These are phyloP conservation scores for Esox lucius DNA, from an alignment of 2,797 vertebrate genomes.

Conservation along the genomic window DNA sequence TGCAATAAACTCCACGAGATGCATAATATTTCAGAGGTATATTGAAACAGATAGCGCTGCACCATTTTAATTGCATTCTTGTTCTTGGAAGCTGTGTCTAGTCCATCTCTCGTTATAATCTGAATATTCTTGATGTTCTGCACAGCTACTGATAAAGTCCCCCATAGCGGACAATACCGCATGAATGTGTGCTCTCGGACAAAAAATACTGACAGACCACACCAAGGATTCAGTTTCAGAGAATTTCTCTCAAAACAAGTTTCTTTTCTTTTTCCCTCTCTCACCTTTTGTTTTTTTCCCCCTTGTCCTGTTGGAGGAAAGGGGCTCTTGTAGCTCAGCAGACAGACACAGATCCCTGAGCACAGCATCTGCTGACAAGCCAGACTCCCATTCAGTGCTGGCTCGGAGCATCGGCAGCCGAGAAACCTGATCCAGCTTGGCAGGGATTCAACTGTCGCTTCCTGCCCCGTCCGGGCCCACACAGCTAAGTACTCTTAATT, in stretches of 20 bases:
- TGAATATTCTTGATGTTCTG: slow-evolving; percentile 59
- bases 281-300: slow-evolving; percentile 47
- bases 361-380: slow-evolving; percentile 84
- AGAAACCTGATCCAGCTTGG: slow-evolving; percentile 80
- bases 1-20: slow-evolving; percentile 25
- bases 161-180: slow-evolving; percentile 60
- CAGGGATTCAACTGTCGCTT: slow-evolving; percentile 78
- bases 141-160: slow-evolving; percentile 60
- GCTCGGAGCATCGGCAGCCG: slow-evolving; percentile 65
- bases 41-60: slow-evolving; percentile 15
- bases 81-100: slow-evolving; percentile 39
- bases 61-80: slow-evolving; percentile 29
- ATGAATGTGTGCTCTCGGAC: slow-evolving; percentile 70
- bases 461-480: slow-evolving; percentile 73
- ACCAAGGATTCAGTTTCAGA: slow-evolving; percentile 71
- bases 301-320: slow-evolving; percentile 68
- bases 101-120: slow-evolving; percentile 50
- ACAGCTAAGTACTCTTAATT: slow-evolving; percentile 74
- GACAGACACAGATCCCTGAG: slow-evolving; percentile 75
- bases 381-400: slow-evolving; percentile 79
- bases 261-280: slow-evolving; percentile 53
- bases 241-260: slow-evolving; percentile 65
- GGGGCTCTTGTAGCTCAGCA: slow-evolving; percentile 71
- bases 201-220: slow-evolving; percentile 71
- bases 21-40: slow-evolving; percentile 10